Conservation (phyloP, 92 coral and sea anemone species). For the Phymanthus crucifer region DNA sequence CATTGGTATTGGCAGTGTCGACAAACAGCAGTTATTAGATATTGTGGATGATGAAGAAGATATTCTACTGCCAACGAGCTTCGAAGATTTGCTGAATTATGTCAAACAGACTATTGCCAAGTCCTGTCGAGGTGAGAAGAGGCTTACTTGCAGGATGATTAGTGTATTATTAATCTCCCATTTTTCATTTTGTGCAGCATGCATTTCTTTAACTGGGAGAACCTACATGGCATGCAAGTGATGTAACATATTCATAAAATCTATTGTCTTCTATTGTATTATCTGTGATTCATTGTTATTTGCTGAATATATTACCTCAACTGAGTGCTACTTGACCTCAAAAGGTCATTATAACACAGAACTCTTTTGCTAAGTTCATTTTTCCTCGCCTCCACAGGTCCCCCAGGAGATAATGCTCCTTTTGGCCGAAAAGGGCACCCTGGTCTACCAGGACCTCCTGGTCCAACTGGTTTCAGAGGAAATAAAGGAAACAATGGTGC, state of each 20-base stretch:
- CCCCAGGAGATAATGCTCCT: slow-evolving; percentile 58
- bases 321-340: no score
- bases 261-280: no score
- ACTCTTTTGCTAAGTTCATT: neutral
- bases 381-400: slow-evolving; percentile 23
- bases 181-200: no score
- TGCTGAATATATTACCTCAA: no score
- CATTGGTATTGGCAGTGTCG: slow-evolving; percentile 84
- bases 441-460: slow-evolving; percentile 51
- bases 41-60: slow-evolving; percentile 54
- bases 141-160: no score
- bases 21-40: slow-evolving; percentile 51
- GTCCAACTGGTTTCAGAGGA: slow-evolving; percentile 32
- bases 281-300: no score
- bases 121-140: slow-evolving; percentile 74
- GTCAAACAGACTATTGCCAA: slow-evolving; percentile 59
- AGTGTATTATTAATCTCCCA: no score
- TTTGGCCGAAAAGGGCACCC: slow-evolving; percentile 42
- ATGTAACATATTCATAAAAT: no score
- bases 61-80: slow-evolving; percentile 53
- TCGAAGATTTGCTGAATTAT: slow-evolving; percentile 49
- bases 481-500: slow-evolving; percentile 55
- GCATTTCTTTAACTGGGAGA: no score
- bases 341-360: neutral
- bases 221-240: no score